Base-by-base conservation (phyloP, 2,797 vertebrate genomes). In the Geotrypetes seraphini region DNA sequence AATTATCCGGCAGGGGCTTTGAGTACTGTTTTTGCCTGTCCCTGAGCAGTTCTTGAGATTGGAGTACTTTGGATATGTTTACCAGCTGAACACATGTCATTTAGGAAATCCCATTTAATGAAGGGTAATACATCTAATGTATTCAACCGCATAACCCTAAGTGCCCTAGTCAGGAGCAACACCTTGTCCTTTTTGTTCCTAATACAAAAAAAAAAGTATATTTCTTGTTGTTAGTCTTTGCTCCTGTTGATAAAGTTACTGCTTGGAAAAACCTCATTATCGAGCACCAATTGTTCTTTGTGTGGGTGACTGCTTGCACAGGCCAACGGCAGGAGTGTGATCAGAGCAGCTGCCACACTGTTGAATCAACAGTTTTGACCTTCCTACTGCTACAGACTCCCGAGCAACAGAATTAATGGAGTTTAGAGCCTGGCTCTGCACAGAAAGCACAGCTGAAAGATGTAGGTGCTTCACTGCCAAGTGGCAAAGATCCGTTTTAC, bases 151-250 rank as follows among this genome's bases (percentile, higher is more conserved):
- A n/a, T n/a, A n/a, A n/a, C n/a, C n/a, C n/a, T n/a, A n/a, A n/a
- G n/a, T n/a, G n/a, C n/a, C n/a, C n/a, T n/a, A n/a, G n/a, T n/a
- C n/a, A n/a, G n/a, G n/a, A n/a, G n/a, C 21, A 22, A 16, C 12
- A 4, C 43, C 28, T 50, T 39, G 46, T 37, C 25, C 27, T 28
- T 25, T 41, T 57, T 40, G 33, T 17, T 47, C 13, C 7, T 0
- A 1, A 27, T 43, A n/a, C 19, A 36, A 9, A 12, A 20, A 40
- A 33, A 49, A 19, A 10, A 8, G 43, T 54, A 33, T 36, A 43
- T 50, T 33, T 50, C 43, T 47, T 14, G 16, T 37, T 22, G 18
- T 26, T 26, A 36, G 18, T 22, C 28, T 49, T 49, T 45, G 18
- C 47, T 47, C 36, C 39, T 20, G 4, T 2, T 2, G 28, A 24